These are phyloP conservation scores for Falco punctatus DNA, from an alignment of 2,113 vertebrate genomes.

Conservation along the genomic window DNA sequence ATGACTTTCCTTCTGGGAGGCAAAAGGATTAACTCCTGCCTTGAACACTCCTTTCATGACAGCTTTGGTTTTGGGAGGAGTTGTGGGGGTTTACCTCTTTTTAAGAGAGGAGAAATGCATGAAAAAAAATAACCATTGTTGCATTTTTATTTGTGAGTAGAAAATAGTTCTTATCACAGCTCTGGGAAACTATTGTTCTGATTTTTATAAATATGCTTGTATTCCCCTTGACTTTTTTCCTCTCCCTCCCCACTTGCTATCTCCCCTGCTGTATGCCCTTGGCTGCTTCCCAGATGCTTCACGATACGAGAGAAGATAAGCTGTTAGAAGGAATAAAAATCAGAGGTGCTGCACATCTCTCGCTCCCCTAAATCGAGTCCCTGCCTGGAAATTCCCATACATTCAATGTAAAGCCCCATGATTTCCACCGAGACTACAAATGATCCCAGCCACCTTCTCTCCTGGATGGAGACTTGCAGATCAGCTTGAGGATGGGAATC, in stretches of 20 bases:
- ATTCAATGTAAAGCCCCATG: rapidly evolving
- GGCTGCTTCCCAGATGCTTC: slow-evolving; percentile 52
- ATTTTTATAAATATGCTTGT: slow-evolving; percentile 55
- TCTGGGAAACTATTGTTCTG: slow-evolving; percentile 57
- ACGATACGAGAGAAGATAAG: slow-evolving; percentile 37
- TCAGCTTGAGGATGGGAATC: background rate
- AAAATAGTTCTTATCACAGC: slow-evolving; percentile 58
- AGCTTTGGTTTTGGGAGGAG: background rate
- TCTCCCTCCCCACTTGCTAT: slow-evolving; percentile 39
- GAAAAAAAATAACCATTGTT: background rate
- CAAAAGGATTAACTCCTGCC: background rate
- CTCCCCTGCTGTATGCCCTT: slow-evolving; percentile 50
- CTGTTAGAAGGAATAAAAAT: background rate
- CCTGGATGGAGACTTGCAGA: background rate
- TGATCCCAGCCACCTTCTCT: background rate
- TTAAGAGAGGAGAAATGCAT: background rate
- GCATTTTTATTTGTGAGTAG: background rate
- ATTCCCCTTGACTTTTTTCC: slow-evolving; percentile 66
- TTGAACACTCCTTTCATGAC: background rate
- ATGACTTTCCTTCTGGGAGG: background rate
- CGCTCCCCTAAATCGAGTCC: background rate
- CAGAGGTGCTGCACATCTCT: background rate
- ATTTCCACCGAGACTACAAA: background rate
- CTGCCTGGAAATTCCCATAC: background rate
- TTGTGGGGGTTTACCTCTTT: background rate